A percentile compares a stretch with the other conserved stretches of the same genome.
Conservation (phyloP, 2,888 invertebrate species). For the Mimumesa dahlbomi region DNA sequence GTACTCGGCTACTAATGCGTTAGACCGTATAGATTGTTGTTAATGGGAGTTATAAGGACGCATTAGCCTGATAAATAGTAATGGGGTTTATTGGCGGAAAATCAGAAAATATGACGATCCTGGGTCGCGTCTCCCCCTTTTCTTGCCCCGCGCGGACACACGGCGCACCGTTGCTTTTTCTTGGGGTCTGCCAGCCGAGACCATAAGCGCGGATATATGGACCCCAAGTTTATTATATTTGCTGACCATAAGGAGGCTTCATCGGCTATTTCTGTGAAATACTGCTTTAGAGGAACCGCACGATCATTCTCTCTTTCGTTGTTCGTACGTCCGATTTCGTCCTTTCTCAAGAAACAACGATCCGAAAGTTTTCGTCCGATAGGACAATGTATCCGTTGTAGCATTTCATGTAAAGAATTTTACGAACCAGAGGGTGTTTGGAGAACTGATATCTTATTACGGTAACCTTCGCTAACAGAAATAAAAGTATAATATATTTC, state of each 20-base stretch:
- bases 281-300: conserved; percentile 67
- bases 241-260: conserved; percentile 78
- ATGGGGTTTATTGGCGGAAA: conserved; percentile 80
- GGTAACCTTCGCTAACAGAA: not conserved
- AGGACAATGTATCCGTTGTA: too few species aligned
- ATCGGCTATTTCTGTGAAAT: conserved; percentile 77
- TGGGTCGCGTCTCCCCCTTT: conserved; percentile 63
- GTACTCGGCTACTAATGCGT: conserved; percentile 69
- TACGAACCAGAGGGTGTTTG: not conserved
- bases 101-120: conserved; percentile 79
- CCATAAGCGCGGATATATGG: conserved; percentile 78
- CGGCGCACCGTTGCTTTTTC: conserved; percentile 68
- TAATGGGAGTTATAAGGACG: conserved; percentile 79
- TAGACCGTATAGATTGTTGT: conserved; percentile 77
- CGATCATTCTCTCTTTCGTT: conserved; percentile 56
- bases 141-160: conserved; percentile 60
- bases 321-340: conserved; percentile 19
- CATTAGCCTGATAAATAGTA: conserved; percentile 81
- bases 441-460: not conserved
- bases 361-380: not conserved
- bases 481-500: not conserved
- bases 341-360: not conserved
- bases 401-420: not conserved
- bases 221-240: conserved; percentile 80
- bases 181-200: conserved; percentile 69